A percentile compares a stretch with the other conserved stretches of the same genome.
Conservation (phyloP, 2,888 invertebrate species). For the Cryptocheilus praepositus region DNA sequence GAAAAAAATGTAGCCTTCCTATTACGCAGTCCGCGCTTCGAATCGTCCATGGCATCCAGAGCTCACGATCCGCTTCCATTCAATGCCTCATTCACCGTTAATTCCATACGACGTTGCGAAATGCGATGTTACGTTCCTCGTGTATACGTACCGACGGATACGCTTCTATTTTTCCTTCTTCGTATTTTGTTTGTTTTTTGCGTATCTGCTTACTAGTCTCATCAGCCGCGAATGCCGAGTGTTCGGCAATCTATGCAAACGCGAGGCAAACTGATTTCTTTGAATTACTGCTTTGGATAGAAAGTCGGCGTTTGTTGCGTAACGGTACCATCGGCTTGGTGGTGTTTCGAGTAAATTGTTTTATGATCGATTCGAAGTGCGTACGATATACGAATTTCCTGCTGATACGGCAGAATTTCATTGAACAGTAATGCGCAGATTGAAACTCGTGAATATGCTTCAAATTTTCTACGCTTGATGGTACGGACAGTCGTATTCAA, state of each 20-base stretch:
- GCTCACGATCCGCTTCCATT: conserved; percentile 40
- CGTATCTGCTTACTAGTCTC: neutral
- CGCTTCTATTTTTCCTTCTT: conserved; percentile 17
- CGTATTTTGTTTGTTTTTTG: conserved; percentile 5
- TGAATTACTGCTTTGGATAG: conserved; percentile 42
- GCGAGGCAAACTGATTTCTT: conserved; percentile 44
- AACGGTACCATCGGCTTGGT: conserved; percentile 22
- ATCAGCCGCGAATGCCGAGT: conserved; percentile 3
- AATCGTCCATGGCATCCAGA: conserved; percentile 29
- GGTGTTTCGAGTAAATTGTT: conserved; percentile 13
- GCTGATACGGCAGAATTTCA: too few species aligned
- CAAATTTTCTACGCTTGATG: too few species aligned
- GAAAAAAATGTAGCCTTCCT: conserved; percentile 33
- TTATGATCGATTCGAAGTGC: conserved; percentile 6
- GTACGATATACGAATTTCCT: neutral
- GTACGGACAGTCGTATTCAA: too few species aligned
- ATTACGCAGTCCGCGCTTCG: conserved; percentile 39
- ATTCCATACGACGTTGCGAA: conserved; percentile 47
- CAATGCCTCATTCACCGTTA: conserved; percentile 25
- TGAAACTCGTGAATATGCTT: too few species aligned
- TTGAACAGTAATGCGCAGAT: too few species aligned
- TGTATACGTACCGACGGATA: conserved; percentile 16
- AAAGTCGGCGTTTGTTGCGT: conserved; percentile 30
- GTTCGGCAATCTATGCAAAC: conserved; percentile 48
- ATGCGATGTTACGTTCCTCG: conserved; percentile 40